Conservation (phyloP, 2,113 vertebrate species). For the Hippocampus mohnikei region DNA sequence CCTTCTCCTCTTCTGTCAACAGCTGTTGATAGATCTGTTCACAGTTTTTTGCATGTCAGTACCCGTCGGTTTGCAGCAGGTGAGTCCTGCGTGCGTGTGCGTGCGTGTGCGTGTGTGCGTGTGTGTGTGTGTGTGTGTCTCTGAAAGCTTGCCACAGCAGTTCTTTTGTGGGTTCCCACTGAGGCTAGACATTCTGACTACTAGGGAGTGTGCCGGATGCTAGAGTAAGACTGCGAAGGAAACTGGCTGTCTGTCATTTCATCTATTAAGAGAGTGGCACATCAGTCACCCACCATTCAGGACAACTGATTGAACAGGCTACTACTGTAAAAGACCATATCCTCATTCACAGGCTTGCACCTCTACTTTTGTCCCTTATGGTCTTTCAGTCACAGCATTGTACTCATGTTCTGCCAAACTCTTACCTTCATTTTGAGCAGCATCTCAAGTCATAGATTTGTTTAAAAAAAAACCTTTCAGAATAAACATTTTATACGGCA, state of each 20-base stretch:
- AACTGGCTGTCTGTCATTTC: conserved; percentile 53
- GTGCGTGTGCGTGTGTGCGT: conserved; percentile 22
- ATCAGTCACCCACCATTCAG: background rate
- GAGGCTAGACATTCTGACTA: conserved; percentile 48
- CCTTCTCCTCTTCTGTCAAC: conserved; percentile 24
- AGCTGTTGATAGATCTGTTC: conserved; percentile 52
- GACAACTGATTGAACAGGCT: conserved; percentile 8
- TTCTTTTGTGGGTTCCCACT: conserved; percentile 33
- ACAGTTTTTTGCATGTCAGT: conserved; percentile 50
- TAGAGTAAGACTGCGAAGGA: conserved; percentile 13
- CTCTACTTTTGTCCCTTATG: conserved; percentile 8
- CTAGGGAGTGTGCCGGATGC: conserved; percentile 15
- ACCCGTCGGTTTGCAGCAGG: conserved; percentile 50
- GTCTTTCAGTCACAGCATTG: background rate
- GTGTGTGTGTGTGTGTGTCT: conserved; percentile 20
- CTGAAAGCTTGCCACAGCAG: conserved; percentile 14
- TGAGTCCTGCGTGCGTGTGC: conserved; percentile 33
- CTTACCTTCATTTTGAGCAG: background rate
- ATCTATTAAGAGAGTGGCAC: conserved; percentile 37
- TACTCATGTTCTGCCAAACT: background rate
- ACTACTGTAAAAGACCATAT: conserved; percentile 17
- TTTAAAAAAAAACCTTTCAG: too few species aligned
- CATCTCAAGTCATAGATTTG: too few species aligned
- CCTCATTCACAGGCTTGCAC: conserved; percentile 1
- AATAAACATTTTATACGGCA: too few species aligned